Conservation (phyloP, 2,113 vertebrate species). For the Macrotus californicus region DNA sequence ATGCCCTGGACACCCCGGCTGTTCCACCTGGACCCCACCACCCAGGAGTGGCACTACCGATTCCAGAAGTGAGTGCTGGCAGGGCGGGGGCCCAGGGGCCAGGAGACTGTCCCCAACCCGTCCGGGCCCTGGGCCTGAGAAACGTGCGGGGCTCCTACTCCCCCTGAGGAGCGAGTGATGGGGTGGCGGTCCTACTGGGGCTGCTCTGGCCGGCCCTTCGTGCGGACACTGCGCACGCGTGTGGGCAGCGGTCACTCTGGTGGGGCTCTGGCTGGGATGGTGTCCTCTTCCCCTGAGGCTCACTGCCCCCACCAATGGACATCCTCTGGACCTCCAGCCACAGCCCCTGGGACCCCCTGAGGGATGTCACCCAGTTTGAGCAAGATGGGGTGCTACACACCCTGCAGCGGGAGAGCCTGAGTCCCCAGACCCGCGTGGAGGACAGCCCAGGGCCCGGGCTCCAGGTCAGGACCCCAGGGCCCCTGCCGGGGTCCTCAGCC, state of each 20-base stretch:
- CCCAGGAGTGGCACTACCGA: slow-evolving; percentile 90
- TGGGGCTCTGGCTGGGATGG: neutral
- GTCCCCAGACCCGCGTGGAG: neutral
- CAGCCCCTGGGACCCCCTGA: slow-evolving; percentile 89
- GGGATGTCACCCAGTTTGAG: slow-evolving; percentile 90
- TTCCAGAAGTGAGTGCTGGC: slow-evolving; percentile 84
- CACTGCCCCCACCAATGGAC: neutral
- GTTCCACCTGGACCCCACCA: slow-evolving; percentile 82
- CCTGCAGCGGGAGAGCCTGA: slow-evolving; percentile 77
- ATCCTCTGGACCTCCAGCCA: slow-evolving; percentile 73
- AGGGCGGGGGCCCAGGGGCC: rapidly evolving
- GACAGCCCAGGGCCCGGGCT: neutral
- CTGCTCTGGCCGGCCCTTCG: neutral
- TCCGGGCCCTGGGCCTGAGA: neutral
- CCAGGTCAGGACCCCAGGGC: slow-evolving; percentile 48
- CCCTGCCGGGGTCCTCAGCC: neutral
- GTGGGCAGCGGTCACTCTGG: no score
- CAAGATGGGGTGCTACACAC: slow-evolving; percentile 92
- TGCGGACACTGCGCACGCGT: rapidly evolving
- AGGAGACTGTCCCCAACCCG: neutral
- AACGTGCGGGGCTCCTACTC: neutral
- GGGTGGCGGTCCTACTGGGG: rapidly evolving
- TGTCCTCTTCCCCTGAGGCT: neutral
- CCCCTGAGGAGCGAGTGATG: rapidly evolving
- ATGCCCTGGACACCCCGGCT: slow-evolving; percentile 83